Percentiles rank a stretch among this genome's conserved stretches.
Evolutionary conservation across 2,888 invertebrate species (phyloP).

Genomic region (Diplolepis rosae): DNA sequence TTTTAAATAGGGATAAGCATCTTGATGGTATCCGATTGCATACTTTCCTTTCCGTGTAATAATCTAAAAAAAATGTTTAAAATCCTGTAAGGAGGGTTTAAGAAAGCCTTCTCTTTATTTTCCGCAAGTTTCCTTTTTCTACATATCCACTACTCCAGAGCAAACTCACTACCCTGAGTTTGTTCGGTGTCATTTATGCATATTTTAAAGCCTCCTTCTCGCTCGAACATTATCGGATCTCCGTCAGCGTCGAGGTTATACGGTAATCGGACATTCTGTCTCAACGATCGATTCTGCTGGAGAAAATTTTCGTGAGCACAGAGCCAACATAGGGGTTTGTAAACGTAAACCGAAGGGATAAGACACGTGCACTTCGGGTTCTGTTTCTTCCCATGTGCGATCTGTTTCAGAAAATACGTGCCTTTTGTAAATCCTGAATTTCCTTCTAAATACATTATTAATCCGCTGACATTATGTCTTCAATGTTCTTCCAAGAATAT

Average conservation of each 20-base stretch:
- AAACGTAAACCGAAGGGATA: not conserved
- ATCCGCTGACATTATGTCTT: too few species aligned
- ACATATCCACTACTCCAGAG: not conserved
- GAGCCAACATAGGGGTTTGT: not conserved
- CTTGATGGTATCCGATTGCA: too few species aligned
- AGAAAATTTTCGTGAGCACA: not conserved
- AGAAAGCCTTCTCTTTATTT: not conserved
- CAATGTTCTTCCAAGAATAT: too few species aligned
- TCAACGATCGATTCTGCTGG: slow-evolving; percentile 14
- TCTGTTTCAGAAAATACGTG: not conserved
- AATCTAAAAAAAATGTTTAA: too few species aligned
- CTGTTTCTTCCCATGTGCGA: not conserved
- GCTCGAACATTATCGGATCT: not conserved
- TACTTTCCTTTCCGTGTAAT: too few species aligned
- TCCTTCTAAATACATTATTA: too few species aligned
- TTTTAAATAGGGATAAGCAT: too few species aligned
- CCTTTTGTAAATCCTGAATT: not conserved
- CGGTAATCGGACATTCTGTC: slow-evolving; percentile 27
- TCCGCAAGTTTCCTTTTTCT: not conserved
- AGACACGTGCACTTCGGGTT: not conserved
- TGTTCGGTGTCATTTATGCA: slow-evolving; percentile 11
- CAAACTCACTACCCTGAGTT: not conserved
- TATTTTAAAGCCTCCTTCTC: slow-evolving; percentile 24
- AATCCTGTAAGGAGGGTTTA: not conserved
- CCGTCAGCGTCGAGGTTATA: not conserved